phyloP scores from a whole-genome alignment of 2,797 vertebrate genomes.

The Decapterus maruadsi region DNA sequence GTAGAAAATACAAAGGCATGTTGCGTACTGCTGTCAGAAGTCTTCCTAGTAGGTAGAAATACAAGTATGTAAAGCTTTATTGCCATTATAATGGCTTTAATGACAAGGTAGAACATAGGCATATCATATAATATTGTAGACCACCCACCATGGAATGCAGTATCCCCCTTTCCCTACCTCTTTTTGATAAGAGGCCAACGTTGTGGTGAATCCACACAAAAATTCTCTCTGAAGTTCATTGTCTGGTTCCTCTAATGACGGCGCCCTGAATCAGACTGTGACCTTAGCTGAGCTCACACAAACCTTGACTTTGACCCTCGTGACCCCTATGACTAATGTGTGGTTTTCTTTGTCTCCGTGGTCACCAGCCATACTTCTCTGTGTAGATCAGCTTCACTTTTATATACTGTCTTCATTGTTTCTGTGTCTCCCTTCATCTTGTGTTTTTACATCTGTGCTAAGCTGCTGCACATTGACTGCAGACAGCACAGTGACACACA shows the following conservation, averaged over 20 bases:
- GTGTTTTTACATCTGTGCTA: conserved; percentile 5
- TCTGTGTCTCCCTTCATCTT: neutral
- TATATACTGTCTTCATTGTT: neutral
- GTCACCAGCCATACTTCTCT: neutral
- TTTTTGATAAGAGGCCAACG: conserved; percentile 63
- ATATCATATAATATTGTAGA: conserved; percentile 38
- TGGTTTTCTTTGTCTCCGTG: conserved; percentile 9
- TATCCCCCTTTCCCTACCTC: conserved; percentile 5
- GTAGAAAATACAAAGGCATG: neutral
- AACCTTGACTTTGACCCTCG: conserved; percentile 47
- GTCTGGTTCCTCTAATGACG: conserved; percentile 69
- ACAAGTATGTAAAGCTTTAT: conserved; percentile 22
- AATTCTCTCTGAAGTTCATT: conserved; percentile 59
- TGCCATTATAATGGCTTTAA: conserved; percentile 23
- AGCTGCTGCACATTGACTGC: neutral
- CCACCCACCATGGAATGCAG: conserved; percentile 54
- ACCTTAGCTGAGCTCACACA: conserved; percentile 40
- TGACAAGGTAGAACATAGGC: conserved; percentile 40
- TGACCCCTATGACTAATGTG: conserved; percentile 25
- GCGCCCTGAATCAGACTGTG: conserved; percentile 39
- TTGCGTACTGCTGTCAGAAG: neutral
- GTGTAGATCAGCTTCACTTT: neutral
- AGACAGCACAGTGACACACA: neutral
- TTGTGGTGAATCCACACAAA: conserved; percentile 46
- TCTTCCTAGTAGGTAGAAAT: conserved; percentile 23